Base-by-base conservation (phyloP, 2,797 vertebrate genomes). In the Chaetodon trifasciatus region DNA sequence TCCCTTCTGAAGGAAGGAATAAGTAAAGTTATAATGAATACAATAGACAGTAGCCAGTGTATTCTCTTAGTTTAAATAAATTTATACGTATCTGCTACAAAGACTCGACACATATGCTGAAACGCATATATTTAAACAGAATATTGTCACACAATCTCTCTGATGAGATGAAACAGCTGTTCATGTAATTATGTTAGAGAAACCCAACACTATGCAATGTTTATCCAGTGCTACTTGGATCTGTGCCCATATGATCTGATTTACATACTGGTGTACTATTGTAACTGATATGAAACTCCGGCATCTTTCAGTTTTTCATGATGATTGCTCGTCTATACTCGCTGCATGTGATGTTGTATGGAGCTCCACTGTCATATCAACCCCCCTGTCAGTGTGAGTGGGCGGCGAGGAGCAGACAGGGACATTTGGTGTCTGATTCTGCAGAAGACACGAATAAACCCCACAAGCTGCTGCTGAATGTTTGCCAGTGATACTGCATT, bases 391-490 rank as follows among this genome's bases (percentile, higher is more conserved):
- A 50, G 58, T 56, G 70, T 28, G 73, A 85, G 75, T 37, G 61
- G 65, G 58, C 67, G 68, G 75, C 39, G 47, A 72, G 67, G 47
- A 70, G 82, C 69, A 82, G 76, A 86, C 70, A 8, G 73, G 47
- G 40, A 89, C 83, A 87, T 84, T 89, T 84, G 86, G 76, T 70
- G 76, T 81, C 76, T 80, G 77, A 91, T 84, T 86, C 73, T 74
- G 71, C 69, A 61, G 74, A 83, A 87, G 71, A 90, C 76, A 63
- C 6, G 11, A 81, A 74, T 84, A 89, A 91, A 92, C 83, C 89
- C 73, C 76, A 76, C 88, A 87, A 86, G 85, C 90, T 91, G 91
- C 87, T 82, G 76, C 71, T 80, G 83, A 87, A 64, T 57, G 62
- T 81, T 71, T 90, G 87, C 82, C 87, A 90, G 80, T 23, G 70